Evolutionary conservation across 2,113 vertebrate genomes (phyloP).

Genomic region (Daboia siamensis): DNA sequence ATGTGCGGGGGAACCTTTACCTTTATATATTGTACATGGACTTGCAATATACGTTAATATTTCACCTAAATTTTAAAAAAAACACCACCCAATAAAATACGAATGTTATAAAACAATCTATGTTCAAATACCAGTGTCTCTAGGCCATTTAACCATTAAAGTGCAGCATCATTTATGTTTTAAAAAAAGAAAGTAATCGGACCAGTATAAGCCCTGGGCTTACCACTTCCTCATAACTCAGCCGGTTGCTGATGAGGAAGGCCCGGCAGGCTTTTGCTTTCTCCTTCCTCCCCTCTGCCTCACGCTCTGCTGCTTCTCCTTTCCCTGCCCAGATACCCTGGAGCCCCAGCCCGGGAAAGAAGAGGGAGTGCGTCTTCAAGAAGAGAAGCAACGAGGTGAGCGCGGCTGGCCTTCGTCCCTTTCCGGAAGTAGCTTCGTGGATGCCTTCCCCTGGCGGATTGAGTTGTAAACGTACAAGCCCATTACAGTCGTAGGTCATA

Average conservation of each 20-base stretch:
- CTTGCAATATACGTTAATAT: neutral
- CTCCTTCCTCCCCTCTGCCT: neutral
- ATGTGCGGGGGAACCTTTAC: too few relatives aligned
- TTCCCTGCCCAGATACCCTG: conserved; percentile 57
- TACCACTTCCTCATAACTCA: too few relatives aligned
- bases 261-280: neutral
- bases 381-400: conserved; percentile 72
- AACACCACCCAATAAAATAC: neutral
- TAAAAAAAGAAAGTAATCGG: too few relatives aligned
- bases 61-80: neutral
- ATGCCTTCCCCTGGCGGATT: neutral
- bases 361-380: conserved; percentile 66
- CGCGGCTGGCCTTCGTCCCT: neutral
- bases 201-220: too few relatives aligned
- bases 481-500: neutral
- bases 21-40: neutral
- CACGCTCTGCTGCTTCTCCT: neutral
- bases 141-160: neutral
- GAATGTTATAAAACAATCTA: neutral
- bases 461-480: neutral
- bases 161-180: neutral
- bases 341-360: conserved; percentile 56
- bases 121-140: neutral
- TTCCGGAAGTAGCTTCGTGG: too few relatives aligned
- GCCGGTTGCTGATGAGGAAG: neutral